phyloP scores from a whole-genome alignment of 2,888 invertebrate genomes.

The Alcis repandata region DNA sequence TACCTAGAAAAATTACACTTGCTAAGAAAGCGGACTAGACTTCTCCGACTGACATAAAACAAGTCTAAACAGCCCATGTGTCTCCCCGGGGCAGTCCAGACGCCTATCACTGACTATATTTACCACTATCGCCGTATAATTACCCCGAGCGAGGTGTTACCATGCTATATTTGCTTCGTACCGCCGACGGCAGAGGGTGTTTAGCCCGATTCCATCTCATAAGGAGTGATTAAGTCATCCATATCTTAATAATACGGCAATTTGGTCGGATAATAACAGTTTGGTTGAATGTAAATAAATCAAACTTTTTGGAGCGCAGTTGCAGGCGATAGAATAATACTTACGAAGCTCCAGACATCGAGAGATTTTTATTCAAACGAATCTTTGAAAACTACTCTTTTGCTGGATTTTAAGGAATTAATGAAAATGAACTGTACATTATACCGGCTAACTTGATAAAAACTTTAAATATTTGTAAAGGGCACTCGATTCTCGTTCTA shows the following conservation, averaged over 20 bases:
- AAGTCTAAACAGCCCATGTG: too few species aligned
- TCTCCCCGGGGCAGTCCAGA: background rate
- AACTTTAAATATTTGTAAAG: too few species aligned
- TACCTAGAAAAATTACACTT: too few species aligned
- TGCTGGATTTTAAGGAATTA: too few species aligned
- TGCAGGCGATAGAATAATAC: slow-evolving; percentile 8
- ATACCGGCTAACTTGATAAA: too few species aligned
- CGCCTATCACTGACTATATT: slow-evolving; percentile 22
- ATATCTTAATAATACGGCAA: slow-evolving; percentile 50
- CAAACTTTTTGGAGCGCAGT: slow-evolving; percentile 34
- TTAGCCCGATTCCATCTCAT: slow-evolving; percentile 41
- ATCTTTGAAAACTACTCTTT: too few species aligned
- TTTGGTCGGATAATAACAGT: slow-evolving; percentile 46
- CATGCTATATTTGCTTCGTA: slow-evolving; percentile 11
- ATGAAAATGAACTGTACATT: too few species aligned
- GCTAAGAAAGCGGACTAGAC: too few species aligned
- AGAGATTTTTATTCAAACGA: too few species aligned
- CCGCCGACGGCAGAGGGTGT: slow-evolving; percentile 37
- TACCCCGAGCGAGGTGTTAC: slow-evolving; percentile 28
- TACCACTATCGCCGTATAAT: slow-evolving; percentile 22
- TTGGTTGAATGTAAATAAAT: slow-evolving; percentile 41
- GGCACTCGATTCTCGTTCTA: too few species aligned
- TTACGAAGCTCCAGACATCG: too few species aligned
- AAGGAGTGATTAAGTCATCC: slow-evolving; percentile 47
- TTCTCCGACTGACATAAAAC: too few species aligned